Percentiles rank a stretch among this genome's conserved stretches.
Conservation (phyloP, 2,888 invertebrate genomes). For the Eucera pruinosa region DNA sequence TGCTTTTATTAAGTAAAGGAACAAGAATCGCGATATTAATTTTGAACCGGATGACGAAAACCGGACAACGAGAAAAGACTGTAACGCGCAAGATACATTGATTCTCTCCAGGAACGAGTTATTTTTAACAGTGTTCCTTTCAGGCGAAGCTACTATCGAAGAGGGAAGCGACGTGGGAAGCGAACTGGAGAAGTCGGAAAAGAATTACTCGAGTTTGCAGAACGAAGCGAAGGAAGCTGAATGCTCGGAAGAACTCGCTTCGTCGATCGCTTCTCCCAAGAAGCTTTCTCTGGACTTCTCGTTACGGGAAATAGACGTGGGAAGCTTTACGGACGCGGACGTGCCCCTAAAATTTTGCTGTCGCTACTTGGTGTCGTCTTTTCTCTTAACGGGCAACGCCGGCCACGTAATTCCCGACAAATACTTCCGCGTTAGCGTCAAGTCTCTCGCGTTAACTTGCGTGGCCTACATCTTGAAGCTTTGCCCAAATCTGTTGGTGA, state of each 20-base stretch:
- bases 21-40: no score
- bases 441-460: conserved; percentile 93
- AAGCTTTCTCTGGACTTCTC: conserved; percentile 70
- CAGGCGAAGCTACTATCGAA: conserved; percentile 74
- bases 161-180: conserved; percentile 77
- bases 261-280: conserved; percentile 71
- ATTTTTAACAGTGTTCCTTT: conserved; percentile 50
- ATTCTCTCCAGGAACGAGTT: no score
- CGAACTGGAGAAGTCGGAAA: conserved; percentile 73
- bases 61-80: no score
- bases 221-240: conserved; percentile 69
- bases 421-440: conserved; percentile 94
- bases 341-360: conserved; percentile 90
- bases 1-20: no score
- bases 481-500: conserved; percentile 90
- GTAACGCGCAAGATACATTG: no score
- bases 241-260: conserved; percentile 69
- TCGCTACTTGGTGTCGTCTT: conserved; percentile 89
- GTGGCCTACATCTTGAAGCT: conserved; percentile 90
- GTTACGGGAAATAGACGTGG: conserved; percentile 87
- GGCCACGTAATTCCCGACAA: conserved; percentile 90
- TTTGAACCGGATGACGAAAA: no score
- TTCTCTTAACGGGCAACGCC: conserved; percentile 88
- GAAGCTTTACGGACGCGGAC: conserved; percentile 88
- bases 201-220: conserved; percentile 49